phyloP scores from a whole-genome alignment of 2,888 invertebrate genomes.

The Microplitis manilae region DNA sequence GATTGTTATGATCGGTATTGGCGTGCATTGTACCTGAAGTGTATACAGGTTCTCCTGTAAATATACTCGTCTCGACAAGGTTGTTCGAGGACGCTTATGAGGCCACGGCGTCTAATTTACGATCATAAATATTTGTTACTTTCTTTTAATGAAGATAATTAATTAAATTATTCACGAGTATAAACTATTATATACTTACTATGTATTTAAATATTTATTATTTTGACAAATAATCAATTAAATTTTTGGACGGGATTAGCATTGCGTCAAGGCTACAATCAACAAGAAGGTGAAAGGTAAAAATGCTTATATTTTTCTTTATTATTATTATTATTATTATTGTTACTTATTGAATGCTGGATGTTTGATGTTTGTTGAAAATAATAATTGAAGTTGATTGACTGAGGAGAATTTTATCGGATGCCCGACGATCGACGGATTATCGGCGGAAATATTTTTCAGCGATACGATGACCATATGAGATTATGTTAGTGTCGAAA shows the following conservation, averaged over 20 bases:
- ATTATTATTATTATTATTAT: neutral
- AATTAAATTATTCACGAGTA: neutral
- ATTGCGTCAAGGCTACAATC: constrained; percentile 22
- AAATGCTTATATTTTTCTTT: neutral
- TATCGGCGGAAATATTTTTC: too few relatives aligned
- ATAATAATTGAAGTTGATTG: neutral
- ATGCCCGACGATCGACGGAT: too few relatives aligned
- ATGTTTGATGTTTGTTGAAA: neutral
- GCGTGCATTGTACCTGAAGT: constrained; percentile 6
- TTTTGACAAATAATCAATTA: constrained; percentile 5
- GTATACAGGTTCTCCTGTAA: neutral
- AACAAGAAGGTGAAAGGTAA: constrained; percentile 25
- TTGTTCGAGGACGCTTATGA: constrained; percentile 35
- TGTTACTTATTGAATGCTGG: neutral
- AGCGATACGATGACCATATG: neutral
- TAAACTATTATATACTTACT: neutral
- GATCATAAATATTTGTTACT: constrained; percentile 9
- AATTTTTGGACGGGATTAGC: constrained; percentile 16
- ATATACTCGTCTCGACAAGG: constrained; percentile 35
- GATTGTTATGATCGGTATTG: neutral
- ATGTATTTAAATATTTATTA: neutral
- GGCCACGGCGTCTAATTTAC: constrained; percentile 8
- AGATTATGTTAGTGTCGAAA: neutral
- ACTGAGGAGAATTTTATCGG: too few relatives aligned
- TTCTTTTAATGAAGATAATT: constrained; percentile 4